Percentiles rank a stretch among this genome's conserved stretches.
Conservation (phyloP, 2,888 invertebrate genomes). For the Epistrophe grossulariae region DNA sequence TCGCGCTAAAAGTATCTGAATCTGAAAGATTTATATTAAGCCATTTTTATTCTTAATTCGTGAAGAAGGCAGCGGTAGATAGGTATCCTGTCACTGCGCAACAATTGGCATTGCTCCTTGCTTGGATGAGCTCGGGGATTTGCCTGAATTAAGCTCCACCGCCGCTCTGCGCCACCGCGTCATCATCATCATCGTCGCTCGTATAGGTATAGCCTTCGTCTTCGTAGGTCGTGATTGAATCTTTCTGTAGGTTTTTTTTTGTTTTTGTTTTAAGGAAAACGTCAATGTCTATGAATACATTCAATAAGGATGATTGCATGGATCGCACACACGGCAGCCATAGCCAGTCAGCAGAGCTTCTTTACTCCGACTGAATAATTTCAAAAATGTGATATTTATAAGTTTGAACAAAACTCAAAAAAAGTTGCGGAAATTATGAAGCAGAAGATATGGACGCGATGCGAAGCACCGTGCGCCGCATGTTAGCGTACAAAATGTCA, state of each 20-base stretch:
- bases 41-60: constrained; percentile 76
- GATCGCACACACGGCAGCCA: constrained; percentile 59
- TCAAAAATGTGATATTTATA: constrained; percentile 74
- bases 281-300: constrained; percentile 72
- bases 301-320: constrained; percentile 57
- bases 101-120: constrained; percentile 76
- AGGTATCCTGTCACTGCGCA: constrained; percentile 70
- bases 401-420: constrained; percentile 47
- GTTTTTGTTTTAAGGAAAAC: constrained; percentile 24
- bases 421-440: constrained; percentile 67
- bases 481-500: constrained; percentile 73
- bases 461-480: constrained; percentile 62
- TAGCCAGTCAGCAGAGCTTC: constrained; percentile 20
- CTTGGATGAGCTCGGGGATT: constrained; percentile 63
- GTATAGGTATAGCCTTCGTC: background rate
- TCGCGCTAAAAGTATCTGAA: constrained; percentile 53
- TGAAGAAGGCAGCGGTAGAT: constrained; percentile 66
- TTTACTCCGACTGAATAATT: constrained; percentile 53
- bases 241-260: constrained; percentile 23
- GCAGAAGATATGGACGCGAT: constrained; percentile 41
- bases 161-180: background rate
- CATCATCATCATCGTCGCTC: constrained; percentile 5
- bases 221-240: constrained; percentile 57
- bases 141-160: constrained; percentile 59
- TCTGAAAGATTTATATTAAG: constrained; percentile 75